A percentile compares a stretch with the other conserved stretches of the same genome.
Conservation (phyloP, 2,797 vertebrate species). For the Peromyscus nudipes region DNA sequence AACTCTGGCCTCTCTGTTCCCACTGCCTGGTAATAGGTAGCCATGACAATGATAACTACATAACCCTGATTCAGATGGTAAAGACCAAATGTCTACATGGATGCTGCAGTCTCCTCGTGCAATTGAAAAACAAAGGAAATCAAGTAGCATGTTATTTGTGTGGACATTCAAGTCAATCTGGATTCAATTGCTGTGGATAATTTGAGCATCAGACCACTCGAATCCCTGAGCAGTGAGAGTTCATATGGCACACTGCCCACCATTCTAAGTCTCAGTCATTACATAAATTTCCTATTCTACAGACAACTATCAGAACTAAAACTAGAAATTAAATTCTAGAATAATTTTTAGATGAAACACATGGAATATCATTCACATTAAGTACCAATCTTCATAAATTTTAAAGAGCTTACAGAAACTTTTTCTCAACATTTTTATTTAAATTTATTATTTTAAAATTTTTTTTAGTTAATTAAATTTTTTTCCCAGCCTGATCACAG, state of each 20-base stretch:
- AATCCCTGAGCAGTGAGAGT: conserved; percentile 28
- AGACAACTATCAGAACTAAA: not conserved
- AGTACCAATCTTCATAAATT: not conserved
- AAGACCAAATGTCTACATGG: not conserved
- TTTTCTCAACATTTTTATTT: not conserved
- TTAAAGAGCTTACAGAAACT: not conserved
- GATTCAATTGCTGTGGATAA: not conserved
- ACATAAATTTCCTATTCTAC: not conserved
- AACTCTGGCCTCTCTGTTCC: not conserved
- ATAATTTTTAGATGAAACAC: not conserved
- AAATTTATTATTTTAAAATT: not conserved
- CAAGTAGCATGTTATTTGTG: not conserved
- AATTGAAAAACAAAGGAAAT: not conserved
- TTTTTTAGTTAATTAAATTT: too few relatives aligned
- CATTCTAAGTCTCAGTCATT: not conserved
- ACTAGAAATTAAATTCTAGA: not conserved
- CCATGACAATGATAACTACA: not conserved
- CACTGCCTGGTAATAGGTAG: not conserved
- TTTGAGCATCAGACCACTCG: not conserved
- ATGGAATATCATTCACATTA: not conserved
- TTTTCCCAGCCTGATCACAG: too few relatives aligned
- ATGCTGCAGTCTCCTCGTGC: not conserved
- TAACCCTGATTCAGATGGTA: not conserved
- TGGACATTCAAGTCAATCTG: not conserved
- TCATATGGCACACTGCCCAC: not conserved